Evolutionary conservation across 1,140 invertebrate genomes (phyloP), one percentile per base, ranked within the genome.

Genomic region (Leptoteleia sp.): DNA sequence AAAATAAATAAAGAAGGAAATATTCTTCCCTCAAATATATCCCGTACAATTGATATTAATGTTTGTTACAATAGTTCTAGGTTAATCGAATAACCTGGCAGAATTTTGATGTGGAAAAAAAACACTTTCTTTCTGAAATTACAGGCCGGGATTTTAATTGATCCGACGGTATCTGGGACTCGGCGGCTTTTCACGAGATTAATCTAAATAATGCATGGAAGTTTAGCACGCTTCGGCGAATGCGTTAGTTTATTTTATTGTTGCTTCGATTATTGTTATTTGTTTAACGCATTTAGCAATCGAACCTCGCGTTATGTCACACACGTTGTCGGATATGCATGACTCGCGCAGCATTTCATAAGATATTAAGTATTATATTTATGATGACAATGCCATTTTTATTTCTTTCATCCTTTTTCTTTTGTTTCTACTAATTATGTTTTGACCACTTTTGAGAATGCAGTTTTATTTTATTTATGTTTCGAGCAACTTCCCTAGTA

Each of bases 351-450:
- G 8, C 19, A 25, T 47, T 29, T 47, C 43, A n/a, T 29, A 47
- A 47, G 22, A n/a, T 29, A 15, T 47, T 47, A 43, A 16, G 25
- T 5, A 47, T 47, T n/a, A n/a, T n/a, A n/a, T n/a, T n/a, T n/a
- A n/a, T n/a, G n/a, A n/a, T n/a, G 43, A 47, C 43, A 8, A 0
- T 35, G 37, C 37, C 16, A 40, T 40, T 40, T 40, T 17, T 13
- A 2, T 16, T 13, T 35, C 13, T 13, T 12, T 17, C 15, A 3
- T 37, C n/a, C n/a, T n/a, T n/a, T n/a, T n/a, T n/a, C n/a, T n/a
- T n/a, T n/a, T n/a, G n/a, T n/a, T n/a, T n/a, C n/a, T 13, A 4
- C 15, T 37, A 37, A 15, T 37, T 37, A 22, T 22, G 19, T 3
- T 22, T n/a, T n/a, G n/a, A n/a, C n/a, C n/a, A n/a, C n/a, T n/a